phyloP scores from a whole-genome alignment of 2,888 invertebrate genomes.

The Campopleginae sp. region DNA sequence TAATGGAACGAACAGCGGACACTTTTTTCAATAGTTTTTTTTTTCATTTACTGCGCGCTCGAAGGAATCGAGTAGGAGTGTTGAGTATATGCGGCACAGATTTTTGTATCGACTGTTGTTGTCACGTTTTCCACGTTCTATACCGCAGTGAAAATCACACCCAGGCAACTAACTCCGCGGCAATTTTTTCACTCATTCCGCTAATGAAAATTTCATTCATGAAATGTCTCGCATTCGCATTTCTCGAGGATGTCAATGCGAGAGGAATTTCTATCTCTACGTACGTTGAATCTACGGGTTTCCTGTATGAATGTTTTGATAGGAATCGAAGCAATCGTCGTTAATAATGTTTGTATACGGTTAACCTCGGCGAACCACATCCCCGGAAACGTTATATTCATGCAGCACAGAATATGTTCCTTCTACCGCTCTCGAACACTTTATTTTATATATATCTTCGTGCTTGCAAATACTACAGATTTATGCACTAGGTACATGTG shows the following conservation, averaged over 20 bases:
- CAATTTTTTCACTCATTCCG: conserved; percentile 37
- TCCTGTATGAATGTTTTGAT: conserved; percentile 47
- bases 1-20: neutral
- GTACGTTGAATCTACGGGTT: neutral
- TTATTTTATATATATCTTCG: conserved; percentile 40
- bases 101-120: neutral
- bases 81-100: neutral
- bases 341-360: conserved; percentile 78
- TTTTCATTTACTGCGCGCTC: neutral
- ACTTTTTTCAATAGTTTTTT: neutral
- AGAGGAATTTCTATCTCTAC: conserved; percentile 60
- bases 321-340: conserved; percentile 80
- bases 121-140: neutral
- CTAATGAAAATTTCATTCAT: conserved; percentile 65
- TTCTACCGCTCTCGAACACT: conserved; percentile 13
- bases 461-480: conserved; percentile 63
- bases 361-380: conserved; percentile 72
- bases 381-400: conserved; percentile 41
- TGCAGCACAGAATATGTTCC: conserved; percentile 46
- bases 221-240: conserved; percentile 67
- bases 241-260: conserved; percentile 72
- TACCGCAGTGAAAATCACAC: conserved; percentile 1
- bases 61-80: neutral
- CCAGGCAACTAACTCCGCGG: neutral
- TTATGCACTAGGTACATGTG: neutral